These are phyloP conservation scores for Sinosuthora webbiana DNA, from an alignment of 2,113 vertebrate species.

Conservation along the genomic window DNA sequence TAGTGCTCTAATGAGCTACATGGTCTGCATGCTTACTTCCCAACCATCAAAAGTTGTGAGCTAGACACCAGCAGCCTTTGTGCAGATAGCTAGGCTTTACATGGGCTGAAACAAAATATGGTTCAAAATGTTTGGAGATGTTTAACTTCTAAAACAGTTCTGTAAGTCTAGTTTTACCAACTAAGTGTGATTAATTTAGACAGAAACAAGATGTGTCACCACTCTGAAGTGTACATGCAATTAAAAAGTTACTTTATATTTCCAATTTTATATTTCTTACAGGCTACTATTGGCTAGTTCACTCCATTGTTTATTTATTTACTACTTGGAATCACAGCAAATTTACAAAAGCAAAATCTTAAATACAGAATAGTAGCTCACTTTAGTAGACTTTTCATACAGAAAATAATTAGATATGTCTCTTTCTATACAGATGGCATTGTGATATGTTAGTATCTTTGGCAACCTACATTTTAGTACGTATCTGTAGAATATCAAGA, in stretches of 20 bases:
- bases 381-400: background rate
- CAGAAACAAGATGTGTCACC: background rate
- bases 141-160: background rate
- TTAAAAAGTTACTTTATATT: background rate
- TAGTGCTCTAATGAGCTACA: constrained; percentile 22
- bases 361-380: background rate
- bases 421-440: background rate
- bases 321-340: background rate
- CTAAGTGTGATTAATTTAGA: background rate
- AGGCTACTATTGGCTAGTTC: background rate
- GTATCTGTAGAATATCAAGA: background rate
- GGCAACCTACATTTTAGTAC: background rate
- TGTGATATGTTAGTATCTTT: background rate
- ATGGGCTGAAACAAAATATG: background rate
- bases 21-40: background rate
- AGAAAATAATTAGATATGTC: background rate
- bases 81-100: background rate
- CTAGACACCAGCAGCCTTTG: background rate
- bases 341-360: background rate
- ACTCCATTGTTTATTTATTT: background rate
- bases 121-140: background rate
- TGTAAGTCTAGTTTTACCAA: background rate
- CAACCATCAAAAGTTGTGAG: background rate
- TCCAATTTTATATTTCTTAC: background rate
- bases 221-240: background rate